Base-by-base conservation (phyloP, 2,888 invertebrate species). In the Suillia variegata region DNA sequence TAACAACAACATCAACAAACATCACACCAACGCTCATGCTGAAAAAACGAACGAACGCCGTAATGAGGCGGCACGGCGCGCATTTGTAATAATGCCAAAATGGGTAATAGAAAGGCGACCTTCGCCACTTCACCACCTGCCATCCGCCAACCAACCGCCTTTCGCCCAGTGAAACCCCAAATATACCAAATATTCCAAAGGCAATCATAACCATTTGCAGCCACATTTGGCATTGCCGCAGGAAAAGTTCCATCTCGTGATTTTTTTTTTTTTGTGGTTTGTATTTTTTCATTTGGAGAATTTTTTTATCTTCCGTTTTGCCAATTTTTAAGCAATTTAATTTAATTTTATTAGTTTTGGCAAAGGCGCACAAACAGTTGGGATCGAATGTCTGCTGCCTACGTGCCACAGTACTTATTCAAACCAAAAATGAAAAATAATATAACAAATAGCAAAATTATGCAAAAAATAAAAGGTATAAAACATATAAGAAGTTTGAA, bases 311-410 rank as follows among this genome's bases (percentile, higher is more conserved):
- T 73, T 72, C 75, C 72, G 75, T 72, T 75, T 67, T 72, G 71
- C 69, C 72, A 67, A 72, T 72, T 72, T 72, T 72, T 72, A 75
- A 72, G 76, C 72, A 75, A 72, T 72, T 72, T 76, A 70, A 72
- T 72, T 72, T 75, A 72, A 72, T 72, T 72, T 72, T 72, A 72
- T 72, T 72, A 74, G 72, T 75, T 74, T 72, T 74, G 74, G 69
- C 72, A 72, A 69, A 70, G 70, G 73, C 74, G 76, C 10, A 8
- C 10, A 38, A 38, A 38, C 38, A 38, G n/a, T 38, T 38, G 38
- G 38, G 13, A 38, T 13, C 31, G 5, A 8, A 31, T 31, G 31
- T 5, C 31, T 31, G 31, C 31, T 31, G 31, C 31, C 12, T 5
- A 5, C 31, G 12, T 31, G 31, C 31, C 12, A 5, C 6, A 31